Evolutionary conservation across 2,113 vertebrate species (phyloP).

Genomic region (Anthoscopus minutus): DNA sequence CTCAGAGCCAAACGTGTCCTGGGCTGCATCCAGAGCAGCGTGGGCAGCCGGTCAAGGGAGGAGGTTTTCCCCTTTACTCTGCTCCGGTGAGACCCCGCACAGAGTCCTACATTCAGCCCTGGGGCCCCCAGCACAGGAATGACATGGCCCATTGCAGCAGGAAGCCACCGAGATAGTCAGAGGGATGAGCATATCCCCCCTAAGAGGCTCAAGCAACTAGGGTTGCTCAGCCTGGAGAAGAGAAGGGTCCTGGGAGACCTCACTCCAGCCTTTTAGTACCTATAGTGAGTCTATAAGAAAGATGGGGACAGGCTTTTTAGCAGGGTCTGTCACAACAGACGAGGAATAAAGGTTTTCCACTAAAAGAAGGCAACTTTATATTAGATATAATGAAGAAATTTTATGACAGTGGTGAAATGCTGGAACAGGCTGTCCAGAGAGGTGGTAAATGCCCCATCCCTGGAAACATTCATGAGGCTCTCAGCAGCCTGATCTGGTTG

Average conservation of each 20-base stretch:
- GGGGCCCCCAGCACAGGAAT: not conserved
- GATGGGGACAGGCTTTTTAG: not conserved
- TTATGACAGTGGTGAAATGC: not conserved
- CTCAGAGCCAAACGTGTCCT: rapidly evolving
- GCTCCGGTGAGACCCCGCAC: not conserved
- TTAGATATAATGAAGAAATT: not conserved
- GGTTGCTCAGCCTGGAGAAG: not conserved
- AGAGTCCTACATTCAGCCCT: not conserved
- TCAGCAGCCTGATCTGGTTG: not conserved
- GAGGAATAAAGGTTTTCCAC: not conserved
- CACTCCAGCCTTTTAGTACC: not conserved
- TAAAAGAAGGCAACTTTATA: not conserved
- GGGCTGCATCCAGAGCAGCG: not conserved
- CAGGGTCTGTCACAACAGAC: not conserved
- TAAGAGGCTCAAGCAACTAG: not conserved
- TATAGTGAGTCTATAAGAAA: not conserved
- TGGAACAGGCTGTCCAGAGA: not conserved
- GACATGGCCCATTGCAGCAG: rapidly evolving
- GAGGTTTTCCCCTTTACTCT: not conserved
- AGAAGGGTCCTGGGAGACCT: not conserved
- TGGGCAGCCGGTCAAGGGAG: not conserved
- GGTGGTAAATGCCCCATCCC: not conserved
- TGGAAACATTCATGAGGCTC: not conserved
- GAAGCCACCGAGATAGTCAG: not conserved
- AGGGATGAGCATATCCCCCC: not conserved